phyloP scores from a whole-genome alignment of 2,797 vertebrate genomes.

The Sebastes itinus region DNA sequence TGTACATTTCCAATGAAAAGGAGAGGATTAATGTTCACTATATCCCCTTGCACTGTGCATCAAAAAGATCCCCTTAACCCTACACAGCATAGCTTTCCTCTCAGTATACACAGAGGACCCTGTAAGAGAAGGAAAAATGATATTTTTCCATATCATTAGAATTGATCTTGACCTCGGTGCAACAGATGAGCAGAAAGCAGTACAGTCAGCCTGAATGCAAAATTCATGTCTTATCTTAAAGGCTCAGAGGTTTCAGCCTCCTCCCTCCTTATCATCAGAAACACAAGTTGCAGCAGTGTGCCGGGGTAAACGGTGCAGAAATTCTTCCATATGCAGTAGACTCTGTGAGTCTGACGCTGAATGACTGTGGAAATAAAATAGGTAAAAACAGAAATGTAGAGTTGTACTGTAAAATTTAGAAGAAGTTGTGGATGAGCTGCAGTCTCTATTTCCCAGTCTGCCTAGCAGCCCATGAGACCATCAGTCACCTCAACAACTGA shows the following conservation, averaged over 20 bases:
- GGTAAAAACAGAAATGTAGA: not conserved
- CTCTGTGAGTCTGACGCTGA: not conserved
- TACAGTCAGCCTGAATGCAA: constrained; percentile 10
- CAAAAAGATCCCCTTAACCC: not conserved
- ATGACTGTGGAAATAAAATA: not conserved
- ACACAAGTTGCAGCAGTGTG: constrained; percentile 40
- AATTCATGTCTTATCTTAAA: constrained; percentile 56
- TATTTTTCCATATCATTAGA: constrained; percentile 20
- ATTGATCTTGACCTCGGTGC: constrained; percentile 11
- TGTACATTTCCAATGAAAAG: not conserved
- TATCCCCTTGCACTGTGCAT: not conserved
- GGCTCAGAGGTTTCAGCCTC: constrained; percentile 26
- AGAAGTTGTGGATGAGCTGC: not conserved
- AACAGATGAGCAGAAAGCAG: constrained; percentile 8
- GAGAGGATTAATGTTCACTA: not conserved
- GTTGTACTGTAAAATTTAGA: not conserved
- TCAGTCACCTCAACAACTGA: not conserved
- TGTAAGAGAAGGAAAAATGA: not conserved
- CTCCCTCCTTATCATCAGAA: constrained; percentile 64
- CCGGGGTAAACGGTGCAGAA: constrained; percentile 16
- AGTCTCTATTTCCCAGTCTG: not conserved
- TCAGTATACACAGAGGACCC: not conserved
- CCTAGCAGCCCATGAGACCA: not conserved
- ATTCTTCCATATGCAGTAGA: constrained; percentile 1
- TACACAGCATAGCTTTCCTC: not conserved